Base-by-base conservation (phyloP, 2,113 vertebrate species). In the Cacatua alba region DNA sequence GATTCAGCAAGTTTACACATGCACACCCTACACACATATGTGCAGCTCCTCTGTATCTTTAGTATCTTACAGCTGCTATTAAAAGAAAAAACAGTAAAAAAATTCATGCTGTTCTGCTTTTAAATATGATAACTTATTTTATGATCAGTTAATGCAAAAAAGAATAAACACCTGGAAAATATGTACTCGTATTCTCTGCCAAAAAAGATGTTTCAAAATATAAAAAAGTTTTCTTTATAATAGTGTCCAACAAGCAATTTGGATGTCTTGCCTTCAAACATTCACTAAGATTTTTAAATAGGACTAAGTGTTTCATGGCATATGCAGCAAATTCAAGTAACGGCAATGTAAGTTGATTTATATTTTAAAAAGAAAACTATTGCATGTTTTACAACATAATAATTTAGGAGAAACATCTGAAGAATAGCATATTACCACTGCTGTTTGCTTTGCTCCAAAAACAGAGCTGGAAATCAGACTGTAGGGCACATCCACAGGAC, bases 181-280 rank as follows among this genome's bases (percentile, higher is more conserved):
- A 85, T 33, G 59, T 94, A 81, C 64, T 67, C 64, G 39, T 55
- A 81, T 55, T 78, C 89, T 52, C 67, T 89, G 37, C 12, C 57
- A 71, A 71, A 84, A 84, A 96, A 46, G 60, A 70, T 91, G 96
- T 94, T 87, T 93, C 91, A 94, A 95, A 95, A 93, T 82, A 77
- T 18, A 94, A 88, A 88, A 19, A 94, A 59, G 44, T 74, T 31
- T 88, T 81, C 9, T 52, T 93, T 93, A 83, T 43, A 92, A 84
- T 37, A 79, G 35, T 63, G 74, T 68, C 88, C 80, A 83, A 76
- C 75, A 94, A 92, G 55, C 55, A 96, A 81, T 93, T 87, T 89
- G 74, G 53, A 33, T 85, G 37, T 76, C 79, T 96, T 83, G 53
- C 77, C 86, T 88, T 90, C 51, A 81, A 91, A 74, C 11, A 82